phyloP scores from a whole-genome alignment of 2,797 vertebrate genomes.

The Kryptopterus vitreolus region DNA sequence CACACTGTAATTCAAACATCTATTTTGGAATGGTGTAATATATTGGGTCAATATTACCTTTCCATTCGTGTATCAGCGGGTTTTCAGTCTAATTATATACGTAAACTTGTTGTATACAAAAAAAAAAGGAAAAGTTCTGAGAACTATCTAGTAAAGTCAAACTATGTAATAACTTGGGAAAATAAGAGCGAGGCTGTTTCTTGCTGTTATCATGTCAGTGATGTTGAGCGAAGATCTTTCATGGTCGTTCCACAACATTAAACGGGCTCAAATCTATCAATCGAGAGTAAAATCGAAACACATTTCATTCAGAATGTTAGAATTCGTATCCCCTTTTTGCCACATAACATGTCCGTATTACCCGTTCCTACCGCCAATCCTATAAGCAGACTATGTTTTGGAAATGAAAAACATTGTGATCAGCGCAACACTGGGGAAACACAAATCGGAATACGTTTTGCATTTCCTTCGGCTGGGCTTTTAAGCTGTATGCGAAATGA shows the following conservation, averaged over 20 bases:
- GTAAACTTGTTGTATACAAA: not conserved
- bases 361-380: not conserved
- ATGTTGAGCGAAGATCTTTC: not conserved
- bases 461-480: not conserved
- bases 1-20: not conserved
- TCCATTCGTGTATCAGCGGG: no score
- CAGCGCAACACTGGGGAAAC: not conserved
- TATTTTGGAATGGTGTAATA: not conserved
- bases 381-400: not conserved
- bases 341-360: no score
- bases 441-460: not conserved
- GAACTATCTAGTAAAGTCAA: not conserved
- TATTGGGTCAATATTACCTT: not conserved
- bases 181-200: not conserved
- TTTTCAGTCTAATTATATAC: not conserved
- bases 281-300: no score
- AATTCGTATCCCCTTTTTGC: not conserved
- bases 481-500: not conserved
- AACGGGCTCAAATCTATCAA: not conserved
- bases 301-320: not conserved
- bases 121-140: not conserved
- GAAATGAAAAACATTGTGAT: not conserved
- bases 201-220: constrained; percentile 5
- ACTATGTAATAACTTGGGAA: not conserved
- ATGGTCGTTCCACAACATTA: not conserved